These are phyloP conservation scores for Polypedilum pembai DNA, from an alignment of 1,140 invertebrate species.

Conservation along the genomic window DNA sequence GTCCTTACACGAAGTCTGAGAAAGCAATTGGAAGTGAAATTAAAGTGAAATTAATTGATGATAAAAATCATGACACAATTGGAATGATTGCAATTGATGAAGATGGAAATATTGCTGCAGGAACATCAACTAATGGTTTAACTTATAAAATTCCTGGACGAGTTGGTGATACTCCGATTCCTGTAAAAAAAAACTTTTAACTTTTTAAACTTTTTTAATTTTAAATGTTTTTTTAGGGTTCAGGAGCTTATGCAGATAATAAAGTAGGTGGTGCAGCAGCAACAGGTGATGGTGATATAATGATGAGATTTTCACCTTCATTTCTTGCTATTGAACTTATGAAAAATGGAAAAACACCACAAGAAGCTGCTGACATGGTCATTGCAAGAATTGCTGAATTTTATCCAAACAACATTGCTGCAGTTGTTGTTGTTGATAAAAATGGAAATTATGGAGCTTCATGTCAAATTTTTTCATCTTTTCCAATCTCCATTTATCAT, in stretches of 20 bases:
- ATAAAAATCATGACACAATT: conserved; percentile 91
- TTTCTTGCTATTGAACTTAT: conserved; percentile 83
- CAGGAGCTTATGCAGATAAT: conserved; percentile 89
- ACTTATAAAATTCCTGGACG: conserved; percentile 90
- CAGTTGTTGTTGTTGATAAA: conserved; percentile 66
- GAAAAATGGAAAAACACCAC: conserved; percentile 62
- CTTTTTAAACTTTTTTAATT: background rate
- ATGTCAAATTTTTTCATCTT: conserved; percentile 50
- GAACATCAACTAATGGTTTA: conserved; percentile 94
- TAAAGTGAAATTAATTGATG: conserved; percentile 41
- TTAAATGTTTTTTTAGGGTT: conserved; percentile 47
- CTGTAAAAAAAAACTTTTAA: conserved; percentile 44
- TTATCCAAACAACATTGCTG: conserved; percentile 77
- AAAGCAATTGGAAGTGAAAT: conserved; percentile 33
- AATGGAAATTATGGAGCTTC: conserved; percentile 72
- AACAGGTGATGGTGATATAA: conserved; percentile 95
- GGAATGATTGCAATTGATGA: conserved; percentile 88
- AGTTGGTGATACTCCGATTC: conserved; percentile 86
- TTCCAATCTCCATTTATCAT: background rate
- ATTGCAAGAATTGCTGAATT: conserved; percentile 59
- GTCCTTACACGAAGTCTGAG: conserved; percentile 65
- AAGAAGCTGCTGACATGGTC: conserved; percentile 57
- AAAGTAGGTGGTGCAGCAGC: conserved; percentile 82
- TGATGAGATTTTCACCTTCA: conserved; percentile 58
- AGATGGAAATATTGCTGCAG: conserved; percentile 72